Conservation (phyloP, 1,140 invertebrate genomes). For the Rhopalosiphum padi region DNA sequence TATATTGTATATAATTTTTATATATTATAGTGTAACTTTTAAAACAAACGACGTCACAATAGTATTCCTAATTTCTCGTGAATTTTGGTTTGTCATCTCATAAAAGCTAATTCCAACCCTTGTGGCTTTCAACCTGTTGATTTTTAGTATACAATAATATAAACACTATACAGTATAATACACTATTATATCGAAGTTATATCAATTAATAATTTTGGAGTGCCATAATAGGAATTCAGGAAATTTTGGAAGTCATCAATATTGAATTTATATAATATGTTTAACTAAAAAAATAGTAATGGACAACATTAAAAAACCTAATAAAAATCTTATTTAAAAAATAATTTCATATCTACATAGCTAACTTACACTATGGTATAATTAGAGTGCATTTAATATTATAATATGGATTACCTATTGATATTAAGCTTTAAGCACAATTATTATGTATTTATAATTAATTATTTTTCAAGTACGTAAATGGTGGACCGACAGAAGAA, state of each 20-base stretch:
- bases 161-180: neutral
- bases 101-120: neutral
- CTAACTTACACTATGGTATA: no score
- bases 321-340: no score
- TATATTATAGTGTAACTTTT: neutral
- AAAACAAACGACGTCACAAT: neutral
- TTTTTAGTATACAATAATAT: no score
- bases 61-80: neutral
- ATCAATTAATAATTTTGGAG: neutral
- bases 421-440: neutral
- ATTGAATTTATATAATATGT: no score
- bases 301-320: no score
- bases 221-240: neutral
- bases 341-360: no score
- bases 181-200: neutral
- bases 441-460: neutral
- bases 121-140: no score
- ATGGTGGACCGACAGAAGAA: constrained; percentile 33
- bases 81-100: neutral
- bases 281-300: no score
- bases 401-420: neutral
- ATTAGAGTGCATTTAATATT: neutral
- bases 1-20: neutral
- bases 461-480: neutral
- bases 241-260: no score